phyloP scores from a whole-genome alignment of 2,888 invertebrate species.

The Coenonympha arcania region DNA sequence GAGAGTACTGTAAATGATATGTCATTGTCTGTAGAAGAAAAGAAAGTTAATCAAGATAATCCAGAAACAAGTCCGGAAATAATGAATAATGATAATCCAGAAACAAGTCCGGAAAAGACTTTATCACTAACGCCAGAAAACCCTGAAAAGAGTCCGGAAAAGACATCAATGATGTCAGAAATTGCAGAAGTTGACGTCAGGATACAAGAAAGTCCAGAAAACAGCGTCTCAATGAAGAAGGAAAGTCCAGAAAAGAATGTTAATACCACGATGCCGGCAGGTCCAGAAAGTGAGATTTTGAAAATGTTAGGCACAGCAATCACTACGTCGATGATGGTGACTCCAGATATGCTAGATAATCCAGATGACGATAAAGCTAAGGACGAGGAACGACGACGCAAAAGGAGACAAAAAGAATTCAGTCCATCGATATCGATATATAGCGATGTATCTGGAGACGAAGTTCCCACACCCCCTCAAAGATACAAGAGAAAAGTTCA shows the following conservation, averaged over 20 bases:
- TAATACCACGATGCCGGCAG: not conserved
- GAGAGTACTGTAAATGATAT: not conserved
- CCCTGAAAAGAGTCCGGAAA: not conserved
- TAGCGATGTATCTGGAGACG: conserved; percentile 5
- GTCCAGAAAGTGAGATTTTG: not conserved
- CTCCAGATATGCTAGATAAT: too few species aligned
- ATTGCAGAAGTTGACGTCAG: not conserved
- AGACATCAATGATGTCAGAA: too few species aligned
- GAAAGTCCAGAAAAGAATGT: not conserved
- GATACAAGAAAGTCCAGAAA: not conserved
- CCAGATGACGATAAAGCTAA: not conserved
- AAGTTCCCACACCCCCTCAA: conserved; percentile 4
- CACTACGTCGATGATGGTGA: too few species aligned
- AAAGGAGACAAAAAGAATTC: conserved; percentile 2
- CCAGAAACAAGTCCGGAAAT: not conserved
- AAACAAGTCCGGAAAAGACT: not conserved
- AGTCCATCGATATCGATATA: not conserved
- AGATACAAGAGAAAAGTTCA: conserved; percentile 1
- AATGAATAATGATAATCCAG: too few species aligned
- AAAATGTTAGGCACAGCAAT: too few species aligned
- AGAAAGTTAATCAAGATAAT: too few species aligned
- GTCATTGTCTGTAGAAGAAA: too few species aligned
- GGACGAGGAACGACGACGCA: not conserved
- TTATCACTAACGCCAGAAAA: too few species aligned
- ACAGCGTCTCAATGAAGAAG: not conserved